A percentile compares a stretch with the other conserved stretches of the same genome.
These are phyloP conservation scores for Lepidocolaptes lacrymiger DNA, from an alignment of 2,797 vertebrate genomes.

Conservation along the genomic window DNA sequence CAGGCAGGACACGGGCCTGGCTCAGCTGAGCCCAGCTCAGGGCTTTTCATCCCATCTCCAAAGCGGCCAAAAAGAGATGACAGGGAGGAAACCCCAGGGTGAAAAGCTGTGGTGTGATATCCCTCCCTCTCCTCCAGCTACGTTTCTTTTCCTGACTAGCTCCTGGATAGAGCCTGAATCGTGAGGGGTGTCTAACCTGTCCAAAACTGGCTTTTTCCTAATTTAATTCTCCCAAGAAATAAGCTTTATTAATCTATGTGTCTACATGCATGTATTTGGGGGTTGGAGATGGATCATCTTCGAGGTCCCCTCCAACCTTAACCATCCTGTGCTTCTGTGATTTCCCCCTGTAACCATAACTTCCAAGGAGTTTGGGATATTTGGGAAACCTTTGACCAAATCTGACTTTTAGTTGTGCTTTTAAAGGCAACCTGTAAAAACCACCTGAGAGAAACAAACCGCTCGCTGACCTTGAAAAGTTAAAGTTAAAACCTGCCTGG, in stretches of 20 bases:
- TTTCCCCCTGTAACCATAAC: neutral
- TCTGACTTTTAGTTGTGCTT: neutral
- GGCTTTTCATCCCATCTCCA: neutral
- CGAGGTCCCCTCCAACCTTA: neutral
- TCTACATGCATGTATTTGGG: neutral
- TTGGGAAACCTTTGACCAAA: neutral
- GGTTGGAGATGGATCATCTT: neutral
- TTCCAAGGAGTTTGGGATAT: neutral
- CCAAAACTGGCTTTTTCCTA: rapidly evolving
- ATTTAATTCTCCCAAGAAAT: neutral
- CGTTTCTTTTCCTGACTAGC: neutral
- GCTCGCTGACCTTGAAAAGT: neutral
- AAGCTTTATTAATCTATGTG: rapidly evolving
- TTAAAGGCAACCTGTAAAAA: neutral
- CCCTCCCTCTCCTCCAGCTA: neutral
- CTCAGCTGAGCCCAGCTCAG: neutral
- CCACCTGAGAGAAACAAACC: neutral
- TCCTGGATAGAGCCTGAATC: neutral
- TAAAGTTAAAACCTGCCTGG: neutral
- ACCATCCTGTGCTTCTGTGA: rapidly evolving
- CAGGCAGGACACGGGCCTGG: neutral
- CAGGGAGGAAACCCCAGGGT: rapidly evolving
- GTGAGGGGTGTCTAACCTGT: neutral
- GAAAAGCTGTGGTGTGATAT: neutral
- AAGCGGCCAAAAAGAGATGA: neutral